phyloP scores from a whole-genome alignment of 2,797 vertebrate genomes.

The Coendou prehensilis region DNA sequence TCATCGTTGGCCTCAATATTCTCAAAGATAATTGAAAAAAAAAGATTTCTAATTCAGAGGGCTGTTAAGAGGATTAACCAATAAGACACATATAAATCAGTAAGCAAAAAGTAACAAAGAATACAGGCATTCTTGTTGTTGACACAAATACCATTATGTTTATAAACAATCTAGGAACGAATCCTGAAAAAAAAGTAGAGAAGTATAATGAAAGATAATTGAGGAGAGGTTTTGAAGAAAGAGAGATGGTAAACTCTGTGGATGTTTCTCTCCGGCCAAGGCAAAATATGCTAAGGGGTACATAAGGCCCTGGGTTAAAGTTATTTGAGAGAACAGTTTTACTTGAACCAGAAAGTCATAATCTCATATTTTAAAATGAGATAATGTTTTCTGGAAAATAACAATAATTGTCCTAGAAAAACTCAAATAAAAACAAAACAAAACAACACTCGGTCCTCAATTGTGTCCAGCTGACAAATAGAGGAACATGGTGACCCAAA shows the following conservation, averaged over 20 bases:
- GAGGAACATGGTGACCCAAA: slow-evolving; percentile 73
- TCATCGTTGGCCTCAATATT: background rate
- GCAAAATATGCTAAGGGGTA: background rate
- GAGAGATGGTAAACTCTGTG: background rate
- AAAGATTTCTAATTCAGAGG: background rate
- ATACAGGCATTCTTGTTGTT: background rate
- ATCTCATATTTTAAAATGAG: slow-evolving; percentile 76
- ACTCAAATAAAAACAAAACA: slow-evolving; percentile 78
- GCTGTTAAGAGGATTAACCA: background rate
- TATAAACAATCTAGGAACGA: slow-evolving; percentile 54
- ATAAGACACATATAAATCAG: background rate
- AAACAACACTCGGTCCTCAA: slow-evolving; percentile 72
- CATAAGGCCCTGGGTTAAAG: background rate
- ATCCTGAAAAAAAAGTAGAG: background rate
- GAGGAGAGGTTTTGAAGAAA: slow-evolving; percentile 19
- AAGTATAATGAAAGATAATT: background rate
- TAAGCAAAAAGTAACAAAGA: slow-evolving; percentile 4
- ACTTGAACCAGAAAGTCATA: slow-evolving; percentile 70
- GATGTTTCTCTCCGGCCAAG: background rate
- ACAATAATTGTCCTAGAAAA: slow-evolving; percentile 73
- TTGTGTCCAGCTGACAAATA: slow-evolving; percentile 79
- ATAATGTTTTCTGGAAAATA: slow-evolving; percentile 78
- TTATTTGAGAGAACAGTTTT: slow-evolving; percentile 62
- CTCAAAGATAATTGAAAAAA: slow-evolving; percentile 35
- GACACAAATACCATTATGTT: slow-evolving; percentile 5